Conservation (phyloP, 2,888 invertebrate species). For the Seira musarum region DNA sequence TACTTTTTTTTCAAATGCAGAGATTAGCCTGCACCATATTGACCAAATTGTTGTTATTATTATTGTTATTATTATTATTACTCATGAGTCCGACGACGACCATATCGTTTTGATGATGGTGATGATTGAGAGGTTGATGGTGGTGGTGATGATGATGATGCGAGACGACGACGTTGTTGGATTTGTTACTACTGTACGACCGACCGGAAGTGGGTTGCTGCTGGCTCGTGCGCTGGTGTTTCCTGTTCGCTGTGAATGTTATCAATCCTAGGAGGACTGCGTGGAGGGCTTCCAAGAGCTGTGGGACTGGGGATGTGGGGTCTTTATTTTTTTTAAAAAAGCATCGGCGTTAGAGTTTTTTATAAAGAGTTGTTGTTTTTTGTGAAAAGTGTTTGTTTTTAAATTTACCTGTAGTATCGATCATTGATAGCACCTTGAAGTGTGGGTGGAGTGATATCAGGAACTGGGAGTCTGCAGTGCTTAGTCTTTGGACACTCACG, state of each 20-base stretch:
- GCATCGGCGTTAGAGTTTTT: too few relatives aligned
- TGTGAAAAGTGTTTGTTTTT: too few relatives aligned
- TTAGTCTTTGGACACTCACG: conserved; percentile 63
- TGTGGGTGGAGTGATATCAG: conserved; percentile 60
- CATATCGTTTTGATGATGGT: neutral
- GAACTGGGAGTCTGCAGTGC: conserved; percentile 59
- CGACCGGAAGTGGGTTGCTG: neutral
- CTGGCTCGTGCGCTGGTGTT: conserved; percentile 22
- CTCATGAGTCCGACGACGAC: neutral
- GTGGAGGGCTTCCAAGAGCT: conserved; percentile 51
- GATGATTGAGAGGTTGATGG: neutral
- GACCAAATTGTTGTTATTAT: conserved; percentile 20
- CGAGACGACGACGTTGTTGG: neutral
- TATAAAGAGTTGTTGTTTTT: too few relatives aligned
- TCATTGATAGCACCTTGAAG: conserved; percentile 62
- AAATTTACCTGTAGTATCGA: conserved; percentile 56
- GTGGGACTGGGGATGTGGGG: neutral
- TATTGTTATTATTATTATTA: too few relatives aligned
- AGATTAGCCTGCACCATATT: conserved; percentile 28
- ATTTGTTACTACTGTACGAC: neutral
- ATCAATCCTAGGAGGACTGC: conserved; percentile 57
- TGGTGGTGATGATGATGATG: neutral
- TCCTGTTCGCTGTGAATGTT: conserved; percentile 46
- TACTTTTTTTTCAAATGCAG: conserved; percentile 21
- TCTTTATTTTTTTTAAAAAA: too few relatives aligned